These are phyloP conservation scores for Gobionotothen gibberifrons DNA, from an alignment of 2,797 vertebrate species.

Conservation along the genomic window DNA sequence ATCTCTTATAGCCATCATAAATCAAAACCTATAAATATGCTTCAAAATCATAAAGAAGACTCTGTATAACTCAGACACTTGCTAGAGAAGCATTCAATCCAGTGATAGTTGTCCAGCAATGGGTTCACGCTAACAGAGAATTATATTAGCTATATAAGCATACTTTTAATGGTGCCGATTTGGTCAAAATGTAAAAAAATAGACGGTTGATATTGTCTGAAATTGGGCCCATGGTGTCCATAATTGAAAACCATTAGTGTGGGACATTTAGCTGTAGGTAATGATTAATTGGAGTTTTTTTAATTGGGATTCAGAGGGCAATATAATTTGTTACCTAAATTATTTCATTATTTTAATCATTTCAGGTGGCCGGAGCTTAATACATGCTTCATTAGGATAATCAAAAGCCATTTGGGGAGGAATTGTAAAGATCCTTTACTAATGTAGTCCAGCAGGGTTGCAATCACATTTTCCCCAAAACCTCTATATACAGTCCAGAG, in stretches of 20 bases:
- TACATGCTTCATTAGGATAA: constrained; percentile 14
- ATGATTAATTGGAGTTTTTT: neutral
- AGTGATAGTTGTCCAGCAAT: neutral
- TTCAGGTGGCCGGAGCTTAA: neutral
- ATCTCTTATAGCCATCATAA: no score
- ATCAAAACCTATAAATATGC: neutral
- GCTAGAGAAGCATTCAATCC: no score
- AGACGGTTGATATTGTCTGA: no score
- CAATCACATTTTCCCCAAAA: constrained; percentile 15
- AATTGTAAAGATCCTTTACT: constrained; percentile 17
- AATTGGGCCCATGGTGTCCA: neutral
- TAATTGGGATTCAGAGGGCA: neutral
- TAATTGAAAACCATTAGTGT: neutral
- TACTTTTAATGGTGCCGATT: neutral
- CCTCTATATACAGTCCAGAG: neutral
- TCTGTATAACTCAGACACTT: neutral
- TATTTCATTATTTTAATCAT: constrained; percentile 4
- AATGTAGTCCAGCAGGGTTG: constrained; percentile 25
- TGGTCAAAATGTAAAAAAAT: neutral
- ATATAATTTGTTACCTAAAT: neutral
- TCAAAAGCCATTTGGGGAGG: neutral
- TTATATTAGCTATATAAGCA: neutral
- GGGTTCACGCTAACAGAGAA: no score
- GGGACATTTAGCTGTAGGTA: neutral
- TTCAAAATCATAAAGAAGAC: neutral